Conservation (phyloP, 2,797 vertebrate species). For the Aulostomus chinensis region DNA sequence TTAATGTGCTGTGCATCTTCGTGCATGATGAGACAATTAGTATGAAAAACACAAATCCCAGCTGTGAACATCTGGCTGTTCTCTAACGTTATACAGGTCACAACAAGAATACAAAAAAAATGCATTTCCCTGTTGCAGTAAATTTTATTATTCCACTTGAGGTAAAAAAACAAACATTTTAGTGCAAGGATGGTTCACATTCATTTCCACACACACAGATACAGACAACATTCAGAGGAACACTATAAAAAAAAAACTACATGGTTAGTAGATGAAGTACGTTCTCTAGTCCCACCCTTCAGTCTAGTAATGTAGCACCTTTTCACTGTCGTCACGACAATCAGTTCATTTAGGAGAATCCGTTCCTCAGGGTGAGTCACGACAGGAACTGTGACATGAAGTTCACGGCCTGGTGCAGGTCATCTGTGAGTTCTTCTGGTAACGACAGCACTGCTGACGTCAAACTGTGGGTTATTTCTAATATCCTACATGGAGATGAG, state of each 20-base stretch:
- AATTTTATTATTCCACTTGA: constrained; percentile 52
- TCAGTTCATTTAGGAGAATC: constrained; percentile 28
- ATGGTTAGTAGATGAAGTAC: constrained; percentile 19
- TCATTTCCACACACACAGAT: constrained; percentile 34
- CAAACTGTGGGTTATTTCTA: constrained; percentile 76
- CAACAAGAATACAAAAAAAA: not conserved
- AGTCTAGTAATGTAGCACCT: constrained; percentile 60
- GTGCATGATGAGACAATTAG: no score
- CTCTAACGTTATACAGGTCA: no score
- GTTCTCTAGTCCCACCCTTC: constrained; percentile 8
- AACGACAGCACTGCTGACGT: constrained; percentile 74
- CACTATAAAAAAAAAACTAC: constrained; percentile 46
- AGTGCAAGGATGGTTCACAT: constrained; percentile 49
- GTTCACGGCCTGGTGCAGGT: constrained; percentile 75
- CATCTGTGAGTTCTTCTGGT: constrained; percentile 80
- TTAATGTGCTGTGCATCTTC: no score
- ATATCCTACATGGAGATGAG: constrained; percentile 70
- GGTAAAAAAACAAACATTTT: constrained; percentile 24
- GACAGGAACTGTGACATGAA: constrained; percentile 76
- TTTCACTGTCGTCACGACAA: constrained; percentile 33
- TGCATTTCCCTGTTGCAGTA: constrained; percentile 20
- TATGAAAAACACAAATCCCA: no score
- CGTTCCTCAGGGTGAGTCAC: constrained; percentile 12
- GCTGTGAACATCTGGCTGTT: no score
- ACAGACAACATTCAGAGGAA: constrained; percentile 23